Evolutionary conservation across 2,888 invertebrate genomes (phyloP), one percentile per base, ranked within the genome.

Genomic region (Ecliptopera silaceata): DNA sequence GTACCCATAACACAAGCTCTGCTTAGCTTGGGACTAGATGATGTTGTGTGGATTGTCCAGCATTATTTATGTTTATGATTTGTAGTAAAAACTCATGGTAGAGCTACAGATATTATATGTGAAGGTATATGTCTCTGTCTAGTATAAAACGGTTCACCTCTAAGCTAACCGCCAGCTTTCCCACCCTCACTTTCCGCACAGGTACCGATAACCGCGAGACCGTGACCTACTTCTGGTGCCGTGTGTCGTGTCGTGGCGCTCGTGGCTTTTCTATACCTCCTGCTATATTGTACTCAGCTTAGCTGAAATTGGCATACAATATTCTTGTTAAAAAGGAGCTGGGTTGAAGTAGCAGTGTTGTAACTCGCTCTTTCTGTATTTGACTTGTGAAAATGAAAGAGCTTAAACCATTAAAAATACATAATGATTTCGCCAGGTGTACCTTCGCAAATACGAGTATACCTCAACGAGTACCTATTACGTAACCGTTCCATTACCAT

Each of bases 161-260:
- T 56, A 52, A 57, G 53, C 49, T 59, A 31, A 54, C 59, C 50
- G 50, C 54, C 46, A 41, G 46, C 45, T n/a, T n/a, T 54, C 32
- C 42, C 36, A 41, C 20, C 56, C 32, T 46, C 58, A 45, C 42
- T 54, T 50, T 53, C 47, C 53, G 46, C 50, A 46, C 50, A 45
- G 36, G 54, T 46, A 43, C 60, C 62, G 68, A 72, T 73, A 69
- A 64, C 65, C 63, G 63, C 63, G 61, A 74, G 81, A 79, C 86
- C 88, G 65, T 88, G 88, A 86, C 86, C 87, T 70, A 84, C 78
- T 81, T 88, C 64, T 68, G 54, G 62, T 56, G 70, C 70, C 70
- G 65, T 70, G 79, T 79, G 26, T 26, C 26, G 26, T 6, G 22
- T 26, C 26, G n/a, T n/a, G n/a, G n/a, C 75, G 75, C 70, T 74